Conservation (phyloP, 2,797 vertebrate genomes). For the Mormyrus proboscirostris region DNA sequence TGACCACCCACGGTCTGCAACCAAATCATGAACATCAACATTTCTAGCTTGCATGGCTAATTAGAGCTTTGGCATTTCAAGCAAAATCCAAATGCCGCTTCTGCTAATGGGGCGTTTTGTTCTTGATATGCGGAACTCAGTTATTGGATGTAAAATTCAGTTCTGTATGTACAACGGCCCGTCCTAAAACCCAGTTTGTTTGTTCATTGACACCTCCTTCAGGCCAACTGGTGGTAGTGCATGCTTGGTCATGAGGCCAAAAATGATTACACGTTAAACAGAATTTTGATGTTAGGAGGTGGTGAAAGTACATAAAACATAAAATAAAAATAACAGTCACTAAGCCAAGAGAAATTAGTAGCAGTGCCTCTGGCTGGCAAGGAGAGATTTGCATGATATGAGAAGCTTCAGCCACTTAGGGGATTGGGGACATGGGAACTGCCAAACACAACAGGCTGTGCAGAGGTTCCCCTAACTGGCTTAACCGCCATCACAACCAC, state of each 20-base stretch:
- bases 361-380: slow-evolving; percentile 33
- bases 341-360: slow-evolving; percentile 33
- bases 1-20: background rate
- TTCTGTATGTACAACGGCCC: slow-evolving; percentile 46
- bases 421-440: slow-evolving; percentile 31
- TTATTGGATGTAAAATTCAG: slow-evolving; percentile 43
- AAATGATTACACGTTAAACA: slow-evolving; percentile 55
- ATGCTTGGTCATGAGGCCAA: slow-evolving; percentile 33
- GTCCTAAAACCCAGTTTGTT: slow-evolving; percentile 37
- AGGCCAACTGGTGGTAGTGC: slow-evolving; percentile 57
- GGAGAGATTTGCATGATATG: slow-evolving; percentile 52
- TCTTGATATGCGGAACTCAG: slow-evolving; percentile 53
- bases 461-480: slow-evolving; percentile 51
- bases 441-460: slow-evolving; percentile 63
- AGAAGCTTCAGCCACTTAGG: slow-evolving; percentile 42
- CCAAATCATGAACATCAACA: slow-evolving; percentile 50
- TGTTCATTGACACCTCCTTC: slow-evolving; percentile 58
- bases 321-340: slow-evolving; percentile 56
- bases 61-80: background rate
- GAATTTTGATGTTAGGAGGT: slow-evolving; percentile 47
- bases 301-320: slow-evolving; percentile 34
- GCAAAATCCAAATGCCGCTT: slow-evolving; percentile 36
- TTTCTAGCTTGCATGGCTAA: slow-evolving; percentile 32
- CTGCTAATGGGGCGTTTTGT: slow-evolving; percentile 55
- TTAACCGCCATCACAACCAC: slow-evolving; percentile 25